These are phyloP conservation scores for Ictalurus punctatus DNA, from an alignment of 2,113 vertebrate genomes.

Conservation along the genomic window DNA sequence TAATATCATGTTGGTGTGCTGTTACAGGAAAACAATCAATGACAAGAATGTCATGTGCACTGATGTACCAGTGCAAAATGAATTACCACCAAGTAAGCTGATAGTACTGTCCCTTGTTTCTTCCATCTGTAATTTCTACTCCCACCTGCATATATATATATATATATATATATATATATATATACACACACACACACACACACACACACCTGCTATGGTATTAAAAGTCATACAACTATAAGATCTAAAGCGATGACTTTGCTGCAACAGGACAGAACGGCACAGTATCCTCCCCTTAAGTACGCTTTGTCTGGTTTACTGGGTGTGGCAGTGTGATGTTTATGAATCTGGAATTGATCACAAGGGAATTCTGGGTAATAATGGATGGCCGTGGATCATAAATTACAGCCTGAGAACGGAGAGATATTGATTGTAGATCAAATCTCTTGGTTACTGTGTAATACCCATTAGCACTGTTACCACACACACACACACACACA, in stretches of 20 bases:
- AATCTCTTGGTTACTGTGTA: background rate
- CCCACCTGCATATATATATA: background rate
- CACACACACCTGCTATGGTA: background rate
- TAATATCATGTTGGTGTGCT: too few species aligned
- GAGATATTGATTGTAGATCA: background rate
- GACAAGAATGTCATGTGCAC: too few species aligned
- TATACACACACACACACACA: too few species aligned
- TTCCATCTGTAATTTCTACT: background rate
- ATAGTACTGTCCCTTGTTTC: background rate
- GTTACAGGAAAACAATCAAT: background rate
- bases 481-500: background rate
- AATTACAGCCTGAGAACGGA: background rate
- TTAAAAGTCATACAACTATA: background rate
- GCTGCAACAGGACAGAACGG: background rate
- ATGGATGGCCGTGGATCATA: background rate
- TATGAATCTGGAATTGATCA: slow-evolving; percentile 10
- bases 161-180: background rate
- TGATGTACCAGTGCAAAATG: too few species aligned
- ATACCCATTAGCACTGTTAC: background rate
- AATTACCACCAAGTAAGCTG: background rate
- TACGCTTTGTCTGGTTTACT: background rate
- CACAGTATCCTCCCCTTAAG: background rate
- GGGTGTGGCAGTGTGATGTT: slow-evolving; percentile 8
- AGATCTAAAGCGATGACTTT: background rate
- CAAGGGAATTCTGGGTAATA: slow-evolving; percentile 22